Conservation (phyloP, 2,113 vertebrate species). For the human (Homo sapiens) region GRCh38 chr11:7417501-7418000, state of each 20-base stretch:
- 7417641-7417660: neutral
- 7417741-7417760: constrained; percentile 51
- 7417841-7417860: constrained; percentile 30
- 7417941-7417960: constrained; percentile 89
- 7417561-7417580: neutral
- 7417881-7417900: neutral
- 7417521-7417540: neutral
- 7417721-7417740: constrained; percentile 58
- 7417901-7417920: constrained; percentile 19
- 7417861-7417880: neutral
- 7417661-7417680: neutral
- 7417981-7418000: constrained; percentile 96
- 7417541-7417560: neutral
- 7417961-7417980: constrained; percentile 98
- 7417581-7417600: neutral
- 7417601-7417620: neutral
- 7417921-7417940: constrained; percentile 66
- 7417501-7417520: neutral
- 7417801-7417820: constrained; percentile 28
- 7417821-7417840: constrained; percentile 37
- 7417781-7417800: constrained; percentile 58
- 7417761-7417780: constrained; percentile 70
- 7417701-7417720: constrained; percentile 68
- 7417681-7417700: constrained; percentile 36
- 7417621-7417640: neutral